These are phyloP conservation scores for Aricia artaxerxes DNA, from an alignment of 2,888 invertebrate species.

Conservation along the genomic window DNA sequence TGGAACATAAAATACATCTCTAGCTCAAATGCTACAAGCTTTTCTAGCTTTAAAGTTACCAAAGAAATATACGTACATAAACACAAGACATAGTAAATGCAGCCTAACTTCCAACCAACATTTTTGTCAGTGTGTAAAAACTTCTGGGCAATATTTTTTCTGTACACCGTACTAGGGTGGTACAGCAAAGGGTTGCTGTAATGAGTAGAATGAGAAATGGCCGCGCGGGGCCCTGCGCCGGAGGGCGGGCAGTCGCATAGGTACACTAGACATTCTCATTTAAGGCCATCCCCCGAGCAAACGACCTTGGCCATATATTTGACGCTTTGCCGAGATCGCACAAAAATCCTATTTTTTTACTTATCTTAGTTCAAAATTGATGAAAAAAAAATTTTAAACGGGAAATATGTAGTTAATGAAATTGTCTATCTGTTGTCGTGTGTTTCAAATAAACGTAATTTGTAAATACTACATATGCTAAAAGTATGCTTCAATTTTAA, in stretches of 20 bases:
- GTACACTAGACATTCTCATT: neutral
- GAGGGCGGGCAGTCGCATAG: neutral
- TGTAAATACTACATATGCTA: no score
- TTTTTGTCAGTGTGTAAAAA: neutral
- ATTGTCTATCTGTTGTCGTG: no score
- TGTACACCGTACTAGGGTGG: slow-evolving; percentile 57
- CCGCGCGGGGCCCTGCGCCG: slow-evolving; percentile 45
- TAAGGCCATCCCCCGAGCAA: neutral
- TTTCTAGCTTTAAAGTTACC: neutral
- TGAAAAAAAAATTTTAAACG: no score
- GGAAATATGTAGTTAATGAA: no score
- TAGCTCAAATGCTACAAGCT: neutral
- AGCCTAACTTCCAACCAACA: neutral
- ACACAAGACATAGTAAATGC: no score
- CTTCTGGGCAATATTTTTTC: slow-evolving; percentile 36
- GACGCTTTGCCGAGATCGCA: no score
- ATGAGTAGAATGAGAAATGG: slow-evolving; percentile 74
- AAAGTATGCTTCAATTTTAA: no score
- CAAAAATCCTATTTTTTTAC: no score
- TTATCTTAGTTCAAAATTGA: no score
- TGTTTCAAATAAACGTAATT: no score
- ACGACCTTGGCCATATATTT: no score
- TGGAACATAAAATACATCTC: no score
- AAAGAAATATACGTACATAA: neutral
- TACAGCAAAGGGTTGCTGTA: slow-evolving; percentile 74